These are phyloP conservation scores for Phenacoccus solenopsis DNA, from an alignment of 1,140 invertebrate genomes.

Conservation along the genomic window DNA sequence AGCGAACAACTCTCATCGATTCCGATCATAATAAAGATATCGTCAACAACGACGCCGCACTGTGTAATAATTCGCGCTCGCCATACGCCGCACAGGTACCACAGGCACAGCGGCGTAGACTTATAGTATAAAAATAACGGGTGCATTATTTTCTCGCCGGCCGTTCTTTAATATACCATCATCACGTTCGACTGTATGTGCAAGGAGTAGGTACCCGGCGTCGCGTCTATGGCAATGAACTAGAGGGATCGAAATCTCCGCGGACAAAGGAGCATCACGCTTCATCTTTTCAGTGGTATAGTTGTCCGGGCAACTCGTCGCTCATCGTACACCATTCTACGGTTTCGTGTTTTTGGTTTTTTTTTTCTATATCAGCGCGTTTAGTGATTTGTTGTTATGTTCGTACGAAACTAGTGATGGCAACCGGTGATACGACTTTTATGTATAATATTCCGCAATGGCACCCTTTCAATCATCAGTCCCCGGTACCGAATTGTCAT, in stretches of 20 bases:
- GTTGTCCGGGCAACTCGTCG: neutral
- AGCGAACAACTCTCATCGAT: too few relatives aligned
- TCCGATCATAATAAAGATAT: too few relatives aligned
- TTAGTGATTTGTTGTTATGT: neutral
- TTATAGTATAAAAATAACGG: conserved; percentile 8
- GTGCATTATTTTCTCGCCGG: conserved; percentile 7
- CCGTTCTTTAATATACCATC: neutral
- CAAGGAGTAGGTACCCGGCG: neutral
- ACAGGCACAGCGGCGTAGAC: neutral
- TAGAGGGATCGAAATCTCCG: conserved; percentile 9
- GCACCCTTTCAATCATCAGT: conserved; percentile 5
- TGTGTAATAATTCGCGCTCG: too few relatives aligned
- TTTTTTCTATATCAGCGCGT: neutral
- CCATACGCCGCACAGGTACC: neutral
- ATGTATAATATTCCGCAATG: conserved; percentile 5
- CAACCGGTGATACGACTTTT: neutral
- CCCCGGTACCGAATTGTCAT: neutral
- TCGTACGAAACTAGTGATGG: neutral
- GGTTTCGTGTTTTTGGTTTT: too few relatives aligned
- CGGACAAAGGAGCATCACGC: neutral
- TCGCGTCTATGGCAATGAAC: conserved; percentile 15
- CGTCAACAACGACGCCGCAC: too few relatives aligned
- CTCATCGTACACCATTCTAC: neutral
- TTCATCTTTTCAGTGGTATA: neutral
- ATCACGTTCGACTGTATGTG: conserved; percentile 6